Evolutionary conservation across 2,113 vertebrate genomes (phyloP).

Genomic region (Aptenodytes patagonicus): DNA sequence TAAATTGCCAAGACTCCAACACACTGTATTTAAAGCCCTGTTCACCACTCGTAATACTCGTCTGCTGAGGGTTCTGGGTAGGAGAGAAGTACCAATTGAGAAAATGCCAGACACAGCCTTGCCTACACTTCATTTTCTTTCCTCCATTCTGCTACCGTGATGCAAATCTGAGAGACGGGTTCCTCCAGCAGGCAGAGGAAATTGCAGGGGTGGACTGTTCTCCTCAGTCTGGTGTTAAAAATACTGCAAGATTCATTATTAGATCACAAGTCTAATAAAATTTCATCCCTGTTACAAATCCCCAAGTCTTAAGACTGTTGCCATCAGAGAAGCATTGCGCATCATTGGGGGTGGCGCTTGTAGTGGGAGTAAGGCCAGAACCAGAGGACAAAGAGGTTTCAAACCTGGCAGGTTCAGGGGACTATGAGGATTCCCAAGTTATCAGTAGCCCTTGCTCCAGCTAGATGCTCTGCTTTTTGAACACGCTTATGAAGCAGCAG

Average conservation of each 20-base stretch:
- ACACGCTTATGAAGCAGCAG: not conserved
- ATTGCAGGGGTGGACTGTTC: not conserved
- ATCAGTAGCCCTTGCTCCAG: not conserved
- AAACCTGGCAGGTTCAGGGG: not conserved
- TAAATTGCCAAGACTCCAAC: not conserved
- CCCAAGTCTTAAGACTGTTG: not conserved
- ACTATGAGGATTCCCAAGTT: not conserved
- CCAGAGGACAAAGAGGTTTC: not conserved
- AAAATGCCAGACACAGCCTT: not conserved
- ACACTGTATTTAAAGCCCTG: not conserved
- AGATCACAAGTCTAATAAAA: not conserved
- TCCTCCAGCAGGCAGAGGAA: not conserved
- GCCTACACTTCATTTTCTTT: not conserved
- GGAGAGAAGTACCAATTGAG: not conserved
- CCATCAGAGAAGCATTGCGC: not conserved
- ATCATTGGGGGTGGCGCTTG: rapidly evolving
- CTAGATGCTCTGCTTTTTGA: not conserved
- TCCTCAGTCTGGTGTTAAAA: not conserved
- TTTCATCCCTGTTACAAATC: not conserved
- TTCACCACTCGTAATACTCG: rapidly evolving
- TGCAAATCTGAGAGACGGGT: not conserved
- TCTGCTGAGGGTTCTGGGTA: not conserved
- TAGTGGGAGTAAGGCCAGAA: not conserved
- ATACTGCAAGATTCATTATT: not conserved
- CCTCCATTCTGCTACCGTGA: not conserved